Evolutionary conservation across 2,113 vertebrate species (phyloP).

Genomic region (Megalops atlanticus): DNA sequence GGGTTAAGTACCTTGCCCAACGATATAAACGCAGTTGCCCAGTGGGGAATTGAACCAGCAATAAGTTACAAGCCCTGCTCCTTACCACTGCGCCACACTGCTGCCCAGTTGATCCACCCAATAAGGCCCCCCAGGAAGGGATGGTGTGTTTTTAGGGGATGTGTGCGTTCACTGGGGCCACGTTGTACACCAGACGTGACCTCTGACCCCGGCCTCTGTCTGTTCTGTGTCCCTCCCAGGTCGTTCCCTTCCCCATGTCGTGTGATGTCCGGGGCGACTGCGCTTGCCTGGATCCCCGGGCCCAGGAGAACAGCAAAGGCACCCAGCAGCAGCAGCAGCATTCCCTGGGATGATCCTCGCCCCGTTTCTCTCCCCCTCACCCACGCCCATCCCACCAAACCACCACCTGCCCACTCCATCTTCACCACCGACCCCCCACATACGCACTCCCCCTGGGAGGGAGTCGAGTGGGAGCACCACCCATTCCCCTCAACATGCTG

Average conservation of each 20-base stretch:
- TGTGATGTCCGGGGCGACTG: conserved; percentile 91
- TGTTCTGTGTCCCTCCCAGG: conserved; percentile 67
- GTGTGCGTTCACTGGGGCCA: too few species aligned
- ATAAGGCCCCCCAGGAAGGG: too few species aligned
- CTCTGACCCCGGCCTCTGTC: conserved; percentile 23
- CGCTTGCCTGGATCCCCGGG: conserved; percentile 89
- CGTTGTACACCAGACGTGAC: neutral
- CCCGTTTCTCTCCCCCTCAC: conserved; percentile 32
- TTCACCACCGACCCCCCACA: conserved; percentile 53
- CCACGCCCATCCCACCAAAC: conserved; percentile 27
- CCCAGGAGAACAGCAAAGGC: conserved; percentile 84
- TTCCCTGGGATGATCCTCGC: conserved; percentile 80
- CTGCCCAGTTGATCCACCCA: too few species aligned
- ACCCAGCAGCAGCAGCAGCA: conserved; percentile 70
- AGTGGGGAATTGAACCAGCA: too few species aligned
- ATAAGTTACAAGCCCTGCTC: too few species aligned
- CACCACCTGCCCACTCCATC: conserved; percentile 56
- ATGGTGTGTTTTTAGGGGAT: too few species aligned
- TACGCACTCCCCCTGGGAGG: conserved; percentile 60
- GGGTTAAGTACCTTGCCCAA: too few species aligned
- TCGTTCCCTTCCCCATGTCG: conserved; percentile 93
- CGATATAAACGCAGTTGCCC: too few species aligned
- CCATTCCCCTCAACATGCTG: conserved; percentile 77
- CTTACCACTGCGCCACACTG: too few species aligned
- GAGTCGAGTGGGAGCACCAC: conserved; percentile 65